Evolutionary conservation across 2,888 invertebrate genomes (phyloP), one percentile per base, ranked within the genome.

Genomic region (Incurvaria masculella): DNA sequence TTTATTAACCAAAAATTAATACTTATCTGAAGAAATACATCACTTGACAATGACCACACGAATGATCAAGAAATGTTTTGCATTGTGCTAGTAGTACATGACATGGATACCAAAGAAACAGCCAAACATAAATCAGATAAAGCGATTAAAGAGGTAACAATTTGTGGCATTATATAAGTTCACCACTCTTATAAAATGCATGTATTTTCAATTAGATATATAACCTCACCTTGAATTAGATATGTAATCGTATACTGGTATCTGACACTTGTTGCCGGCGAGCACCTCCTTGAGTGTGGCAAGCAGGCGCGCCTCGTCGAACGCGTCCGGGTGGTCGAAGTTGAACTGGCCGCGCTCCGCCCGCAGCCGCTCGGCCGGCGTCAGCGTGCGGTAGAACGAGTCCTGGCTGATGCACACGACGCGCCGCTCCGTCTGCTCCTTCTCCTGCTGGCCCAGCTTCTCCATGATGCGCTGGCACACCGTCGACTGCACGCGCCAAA

Each of bases 321-420:
- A 95, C 0, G 98, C 97, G 69, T 94, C 95, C 0, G 99, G 99
- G 76, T 99, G 99, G 69, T 99, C 99, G 70, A 99, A 99, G 78
- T 99, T 97, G 66, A 92, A 99, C 59, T 91, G 87, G 21, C 98
- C 98, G 46, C 88, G 86, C 51, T 90, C 89, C 2, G 94, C 94
- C 56, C 88, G 87, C 1, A 85, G 71, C 57, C 89, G 87, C 64
- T 98, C 97, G 0, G 87, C 83, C 0, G 85, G 75, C 0, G 85
- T 87, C 44, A 99, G 78, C 51, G 94, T 89, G 47, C 93, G 84
- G 72, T 99, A 99, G 74, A 99, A 99, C 48, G 95, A 93, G 64
- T 99, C 98, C 66, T 97, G 96, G 52, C 95, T 94, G 64, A 99
- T 94, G 61, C 93, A 91, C 27, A 93, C 93, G 2, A 98, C 97